Evolutionary conservation across 2,113 vertebrate species (phyloP).

Genomic region (Jaculus jaculus): DNA sequence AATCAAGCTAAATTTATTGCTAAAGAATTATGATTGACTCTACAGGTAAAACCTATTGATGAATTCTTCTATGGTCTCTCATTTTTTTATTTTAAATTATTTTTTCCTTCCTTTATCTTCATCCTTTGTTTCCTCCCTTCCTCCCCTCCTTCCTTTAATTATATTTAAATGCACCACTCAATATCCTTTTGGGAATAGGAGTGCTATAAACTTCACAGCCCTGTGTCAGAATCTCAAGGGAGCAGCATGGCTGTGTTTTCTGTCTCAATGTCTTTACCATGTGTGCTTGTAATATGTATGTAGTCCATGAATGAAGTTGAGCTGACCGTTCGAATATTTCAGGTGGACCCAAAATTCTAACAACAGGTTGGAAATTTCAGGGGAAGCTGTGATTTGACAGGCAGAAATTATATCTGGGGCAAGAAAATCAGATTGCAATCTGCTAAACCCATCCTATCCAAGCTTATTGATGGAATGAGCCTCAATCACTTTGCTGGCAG

Average conservation of each 20-base stretch:
- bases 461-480: neutral
- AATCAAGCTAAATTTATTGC: neutral
- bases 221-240: neutral
- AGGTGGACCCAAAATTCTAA: constrained; percentile 10
- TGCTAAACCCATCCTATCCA: neutral
- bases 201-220: neutral
- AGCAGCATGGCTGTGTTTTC: neutral
- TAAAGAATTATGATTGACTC: neutral
- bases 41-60: neutral
- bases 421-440: constrained; percentile 27
- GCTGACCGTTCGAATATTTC: neutral
- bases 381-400: neutral
- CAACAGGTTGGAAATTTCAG: constrained; percentile 26
- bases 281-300: neutral
- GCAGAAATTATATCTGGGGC: neutral
- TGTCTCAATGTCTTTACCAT: neutral
- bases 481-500: neutral
- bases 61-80: neutral
- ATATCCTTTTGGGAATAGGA: neutral
- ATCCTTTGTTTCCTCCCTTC: neutral
- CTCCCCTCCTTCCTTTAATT: neutral
- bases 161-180: neutral
- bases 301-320: neutral
- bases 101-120: fast-evolving
- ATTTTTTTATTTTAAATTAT: neutral